Percentiles rank a stretch among this genome's conserved stretches.
phyloP scores from a whole-genome alignment of 2,797 vertebrate species.

The Esox masquinongy region DNA sequence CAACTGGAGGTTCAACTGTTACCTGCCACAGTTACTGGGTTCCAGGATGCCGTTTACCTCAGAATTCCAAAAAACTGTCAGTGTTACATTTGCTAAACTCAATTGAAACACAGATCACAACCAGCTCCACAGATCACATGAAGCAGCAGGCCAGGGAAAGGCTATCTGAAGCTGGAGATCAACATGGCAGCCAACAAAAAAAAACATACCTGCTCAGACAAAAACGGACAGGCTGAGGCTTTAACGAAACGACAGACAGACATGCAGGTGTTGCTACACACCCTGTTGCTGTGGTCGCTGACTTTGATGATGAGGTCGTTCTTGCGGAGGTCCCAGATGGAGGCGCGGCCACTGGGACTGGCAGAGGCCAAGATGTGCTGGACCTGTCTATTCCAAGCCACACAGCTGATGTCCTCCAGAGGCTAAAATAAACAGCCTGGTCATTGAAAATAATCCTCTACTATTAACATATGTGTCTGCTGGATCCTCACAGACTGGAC shows the following conservation, averaged over 20 bases:
- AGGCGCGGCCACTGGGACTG: constrained; percentile 89
- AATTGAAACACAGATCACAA: neutral
- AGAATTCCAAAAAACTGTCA: neutral
- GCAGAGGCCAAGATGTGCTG: constrained; percentile 97
- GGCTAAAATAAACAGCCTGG: constrained; percentile 71
- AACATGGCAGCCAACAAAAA: neutral
- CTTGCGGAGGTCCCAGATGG: constrained; percentile 96
- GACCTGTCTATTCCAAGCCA: constrained; percentile 95
- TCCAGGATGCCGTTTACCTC: neutral
- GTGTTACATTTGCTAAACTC: too few relatives aligned
- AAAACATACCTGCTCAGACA: neutral
- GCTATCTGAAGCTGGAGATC: neutral
- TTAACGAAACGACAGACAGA: neutral
- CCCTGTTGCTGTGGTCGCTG: constrained; percentile 97
- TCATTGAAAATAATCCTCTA: neutral
- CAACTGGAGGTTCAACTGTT: neutral
- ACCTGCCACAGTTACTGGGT: constrained; percentile 84
- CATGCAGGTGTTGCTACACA: constrained; percentile 58
- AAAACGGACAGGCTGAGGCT: neutral
- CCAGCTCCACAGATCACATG: neutral
- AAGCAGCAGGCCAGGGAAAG: neutral
- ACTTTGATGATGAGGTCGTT: constrained; percentile 99
- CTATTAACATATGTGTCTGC: neutral
- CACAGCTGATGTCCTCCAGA: constrained; percentile 92
- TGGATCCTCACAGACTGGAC: neutral